Evolutionary conservation across 2,888 invertebrate genomes (phyloP).

Genomic region (Troglohyphantes excavatus): DNA sequence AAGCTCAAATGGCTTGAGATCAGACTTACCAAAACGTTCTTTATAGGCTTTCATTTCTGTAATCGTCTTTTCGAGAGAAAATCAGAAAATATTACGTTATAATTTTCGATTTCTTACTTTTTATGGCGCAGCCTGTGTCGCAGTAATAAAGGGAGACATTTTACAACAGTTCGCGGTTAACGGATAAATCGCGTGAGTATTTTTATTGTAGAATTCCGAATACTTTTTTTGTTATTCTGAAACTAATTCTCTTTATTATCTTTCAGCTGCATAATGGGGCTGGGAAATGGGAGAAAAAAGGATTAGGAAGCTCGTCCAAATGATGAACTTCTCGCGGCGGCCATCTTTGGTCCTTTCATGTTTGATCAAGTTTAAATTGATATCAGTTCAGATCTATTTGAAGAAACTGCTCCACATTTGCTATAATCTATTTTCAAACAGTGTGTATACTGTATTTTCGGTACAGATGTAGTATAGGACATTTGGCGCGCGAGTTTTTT

Average conservation of each 20-base stretch:
- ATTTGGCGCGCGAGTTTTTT: no score
- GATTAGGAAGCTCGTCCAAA: background rate
- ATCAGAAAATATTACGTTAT: slow-evolving; percentile 30
- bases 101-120: slow-evolving; percentile 28
- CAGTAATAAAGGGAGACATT: slow-evolving; percentile 7
- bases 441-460: no score
- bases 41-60: background rate
- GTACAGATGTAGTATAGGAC: no score
- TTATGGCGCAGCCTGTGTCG: background rate
- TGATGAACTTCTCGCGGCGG: background rate
- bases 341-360: no score
- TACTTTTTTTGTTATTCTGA: slow-evolving; percentile 17
- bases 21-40: no score
- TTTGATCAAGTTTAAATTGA: no score
- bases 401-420: no score
- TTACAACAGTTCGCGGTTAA: slow-evolving; percentile 26
- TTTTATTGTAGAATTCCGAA: slow-evolving; percentile 38
- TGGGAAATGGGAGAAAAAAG: background rate
- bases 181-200: slow-evolving; percentile 53
- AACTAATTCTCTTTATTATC: slow-evolving; percentile 49
- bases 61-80: slow-evolving; percentile 21
- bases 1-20: no score
- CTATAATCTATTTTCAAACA: no score
- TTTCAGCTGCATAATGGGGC: slow-evolving; percentile 46
- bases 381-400: no score